Conservation (phyloP, 2,888 invertebrate genomes). For the Eudemis profundana region DNA sequence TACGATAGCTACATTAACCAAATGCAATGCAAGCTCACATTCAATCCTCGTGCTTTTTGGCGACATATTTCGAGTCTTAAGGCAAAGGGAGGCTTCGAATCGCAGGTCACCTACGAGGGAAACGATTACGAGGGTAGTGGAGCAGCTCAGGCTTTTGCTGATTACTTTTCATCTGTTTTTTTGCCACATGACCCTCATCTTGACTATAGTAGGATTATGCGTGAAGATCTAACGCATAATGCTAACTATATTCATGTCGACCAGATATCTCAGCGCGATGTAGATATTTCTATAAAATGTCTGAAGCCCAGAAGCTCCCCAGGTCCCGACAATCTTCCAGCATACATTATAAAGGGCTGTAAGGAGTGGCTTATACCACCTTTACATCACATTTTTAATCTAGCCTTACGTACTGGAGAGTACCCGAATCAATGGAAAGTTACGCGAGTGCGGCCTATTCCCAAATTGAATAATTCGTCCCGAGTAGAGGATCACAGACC, state of each 20-base stretch:
- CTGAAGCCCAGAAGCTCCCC: not conserved
- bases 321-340: not conserved
- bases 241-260: conserved; percentile 11
- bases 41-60: too few relatives aligned
- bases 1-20: too few relatives aligned
- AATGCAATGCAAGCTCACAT: too few relatives aligned
- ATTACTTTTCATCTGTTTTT: conserved; percentile 7
- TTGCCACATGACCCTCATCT: not conserved
- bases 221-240: not conserved
- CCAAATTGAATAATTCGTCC: too few relatives aligned
- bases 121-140: not conserved
- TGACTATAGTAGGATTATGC: not conserved
- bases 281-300: not conserved
- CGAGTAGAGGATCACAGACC: too few relatives aligned
- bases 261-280: not conserved
- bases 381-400: not conserved
- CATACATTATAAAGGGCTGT: not conserved
- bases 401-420: not conserved
- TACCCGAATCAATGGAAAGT: not conserved
- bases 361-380: not conserved
- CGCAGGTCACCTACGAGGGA: too few relatives aligned
- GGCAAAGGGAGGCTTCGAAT: too few relatives aligned
- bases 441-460: not conserved
- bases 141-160: conserved; percentile 5
- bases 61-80: too few relatives aligned